phyloP scores from a whole-genome alignment of 1,140 invertebrate species.

The Drosophila parvula region DNA sequence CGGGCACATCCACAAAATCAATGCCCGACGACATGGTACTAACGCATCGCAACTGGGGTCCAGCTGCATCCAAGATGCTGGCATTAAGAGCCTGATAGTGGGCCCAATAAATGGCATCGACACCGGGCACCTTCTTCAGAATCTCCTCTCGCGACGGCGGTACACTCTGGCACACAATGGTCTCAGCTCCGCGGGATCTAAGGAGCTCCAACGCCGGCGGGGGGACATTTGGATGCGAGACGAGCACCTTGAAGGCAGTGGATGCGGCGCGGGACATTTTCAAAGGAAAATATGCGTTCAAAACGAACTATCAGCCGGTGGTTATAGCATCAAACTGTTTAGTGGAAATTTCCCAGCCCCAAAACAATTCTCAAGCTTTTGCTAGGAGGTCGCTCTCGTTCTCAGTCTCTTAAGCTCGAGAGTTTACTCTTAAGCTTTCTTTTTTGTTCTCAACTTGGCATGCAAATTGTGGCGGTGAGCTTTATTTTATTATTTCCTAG shows the following conservation, averaged over 20 bases:
- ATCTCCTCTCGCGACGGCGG: constrained; percentile 85
- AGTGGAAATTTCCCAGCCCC: constrained; percentile 7
- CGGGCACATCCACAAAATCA: constrained; percentile 89
- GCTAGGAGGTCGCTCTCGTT: neutral
- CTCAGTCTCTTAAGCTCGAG: constrained; percentile 17
- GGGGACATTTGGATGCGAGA: constrained; percentile 84
- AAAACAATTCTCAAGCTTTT: constrained; percentile 43
- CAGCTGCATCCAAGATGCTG: constrained; percentile 88
- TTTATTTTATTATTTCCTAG: constrained; percentile 12
- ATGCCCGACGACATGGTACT: constrained; percentile 95
- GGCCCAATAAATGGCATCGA: constrained; percentile 90
- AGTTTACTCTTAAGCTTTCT: constrained; percentile 19
- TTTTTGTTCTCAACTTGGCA: constrained; percentile 1
- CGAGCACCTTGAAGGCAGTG: constrained; percentile 80
- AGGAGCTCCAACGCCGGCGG: constrained; percentile 82
- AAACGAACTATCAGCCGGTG: constrained; percentile 9
- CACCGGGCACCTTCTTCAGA: constrained; percentile 86
- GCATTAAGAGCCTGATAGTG: constrained; percentile 89
- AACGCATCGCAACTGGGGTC: constrained; percentile 91
- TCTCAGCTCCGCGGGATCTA: constrained; percentile 71
- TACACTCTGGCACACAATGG: constrained; percentile 73
- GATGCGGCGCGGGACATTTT: constrained; percentile 33
- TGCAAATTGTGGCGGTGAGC: constrained; percentile 3
- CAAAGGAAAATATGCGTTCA: too few relatives aligned
- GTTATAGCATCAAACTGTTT: constrained; percentile 24